Evolutionary conservation across 2,888 invertebrate species (phyloP).

Genomic region (Xylocampa areola): DNA sequence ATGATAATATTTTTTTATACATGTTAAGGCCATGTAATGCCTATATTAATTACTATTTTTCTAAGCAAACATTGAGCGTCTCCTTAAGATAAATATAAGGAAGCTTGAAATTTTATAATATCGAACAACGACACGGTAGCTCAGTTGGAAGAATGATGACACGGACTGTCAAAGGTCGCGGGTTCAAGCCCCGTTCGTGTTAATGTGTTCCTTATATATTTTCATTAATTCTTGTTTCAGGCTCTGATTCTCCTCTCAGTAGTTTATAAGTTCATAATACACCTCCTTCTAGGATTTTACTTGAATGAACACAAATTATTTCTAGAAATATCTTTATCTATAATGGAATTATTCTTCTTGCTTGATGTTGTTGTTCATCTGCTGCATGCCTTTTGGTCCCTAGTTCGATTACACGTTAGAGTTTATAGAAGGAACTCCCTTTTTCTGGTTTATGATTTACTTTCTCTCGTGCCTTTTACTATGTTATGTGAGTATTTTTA

Average conservation of each 20-base stretch:
- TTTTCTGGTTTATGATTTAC: constrained; percentile 69
- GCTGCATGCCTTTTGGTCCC: constrained; percentile 76
- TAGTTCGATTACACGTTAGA: constrained; percentile 73
- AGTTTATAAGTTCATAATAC: constrained; percentile 70
- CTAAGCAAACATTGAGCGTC: too few species aligned
- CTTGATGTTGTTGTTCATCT: constrained; percentile 71
- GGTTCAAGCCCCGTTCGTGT: too few species aligned
- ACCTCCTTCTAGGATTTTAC: constrained; percentile 75
- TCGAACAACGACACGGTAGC: too few species aligned
- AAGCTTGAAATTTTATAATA: too few species aligned
- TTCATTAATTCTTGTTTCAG: constrained; percentile 66
- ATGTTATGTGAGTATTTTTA: constrained; percentile 71
- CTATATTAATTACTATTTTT: too few species aligned
- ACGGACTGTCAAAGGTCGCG: too few species aligned
- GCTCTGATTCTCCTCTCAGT: constrained; percentile 65
- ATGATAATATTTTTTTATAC: too few species aligned
- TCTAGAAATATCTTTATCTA: constrained; percentile 59
- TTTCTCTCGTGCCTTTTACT: constrained; percentile 69
- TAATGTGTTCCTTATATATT: background rate
- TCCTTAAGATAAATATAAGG: too few species aligned
- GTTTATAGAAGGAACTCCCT: constrained; percentile 69
- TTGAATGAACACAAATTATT: constrained; percentile 40
- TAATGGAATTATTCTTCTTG: constrained; percentile 68
- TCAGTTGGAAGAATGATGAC: too few species aligned
- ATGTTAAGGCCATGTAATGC: too few species aligned